Evolutionary conservation across 2,888 invertebrate species (phyloP).

Genomic region (Blera fallax): DNA sequence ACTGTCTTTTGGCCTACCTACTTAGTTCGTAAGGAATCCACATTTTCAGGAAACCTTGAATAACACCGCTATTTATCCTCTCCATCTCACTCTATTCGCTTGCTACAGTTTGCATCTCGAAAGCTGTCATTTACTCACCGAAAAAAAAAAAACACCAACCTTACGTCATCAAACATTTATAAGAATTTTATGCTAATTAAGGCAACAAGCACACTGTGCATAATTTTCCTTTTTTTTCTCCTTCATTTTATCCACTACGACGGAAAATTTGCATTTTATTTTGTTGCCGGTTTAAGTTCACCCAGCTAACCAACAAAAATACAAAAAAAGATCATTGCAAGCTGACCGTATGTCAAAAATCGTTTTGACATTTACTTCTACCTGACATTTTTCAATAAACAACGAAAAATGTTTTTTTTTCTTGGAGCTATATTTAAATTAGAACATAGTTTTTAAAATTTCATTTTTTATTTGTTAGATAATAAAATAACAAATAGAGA

Average conservation of each 20-base stretch:
- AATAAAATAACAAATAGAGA: conserved; percentile 19
- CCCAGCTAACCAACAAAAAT: neutral
- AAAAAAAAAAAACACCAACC: conserved; percentile 12
- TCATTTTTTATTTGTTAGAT: neutral
- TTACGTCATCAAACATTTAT: conserved; percentile 32
- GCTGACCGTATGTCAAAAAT: neutral
- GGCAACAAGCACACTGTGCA: neutral
- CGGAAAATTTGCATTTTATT: conserved; percentile 27
- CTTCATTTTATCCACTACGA: neutral
- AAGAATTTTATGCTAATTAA: conserved; percentile 35
- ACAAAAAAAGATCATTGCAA: neutral
- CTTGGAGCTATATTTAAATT: conserved; percentile 10
- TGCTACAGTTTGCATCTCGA: neutral
- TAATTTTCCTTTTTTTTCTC: neutral
- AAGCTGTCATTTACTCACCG: neutral
- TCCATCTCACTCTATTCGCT: neutral
- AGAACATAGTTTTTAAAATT: conserved; percentile 20
- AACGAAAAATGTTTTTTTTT: neutral
- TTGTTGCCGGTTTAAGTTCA: conserved; percentile 6
- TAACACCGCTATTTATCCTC: neutral
- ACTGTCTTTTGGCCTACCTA: neutral
- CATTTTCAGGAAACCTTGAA: neutral
- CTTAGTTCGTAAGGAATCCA: neutral
- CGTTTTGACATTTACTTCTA: neutral
- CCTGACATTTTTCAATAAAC: conserved; percentile 15